Evolutionary conservation across 2,797 vertebrate genomes (phyloP).

Genomic region (Ctenosaura bakeri): DNA sequence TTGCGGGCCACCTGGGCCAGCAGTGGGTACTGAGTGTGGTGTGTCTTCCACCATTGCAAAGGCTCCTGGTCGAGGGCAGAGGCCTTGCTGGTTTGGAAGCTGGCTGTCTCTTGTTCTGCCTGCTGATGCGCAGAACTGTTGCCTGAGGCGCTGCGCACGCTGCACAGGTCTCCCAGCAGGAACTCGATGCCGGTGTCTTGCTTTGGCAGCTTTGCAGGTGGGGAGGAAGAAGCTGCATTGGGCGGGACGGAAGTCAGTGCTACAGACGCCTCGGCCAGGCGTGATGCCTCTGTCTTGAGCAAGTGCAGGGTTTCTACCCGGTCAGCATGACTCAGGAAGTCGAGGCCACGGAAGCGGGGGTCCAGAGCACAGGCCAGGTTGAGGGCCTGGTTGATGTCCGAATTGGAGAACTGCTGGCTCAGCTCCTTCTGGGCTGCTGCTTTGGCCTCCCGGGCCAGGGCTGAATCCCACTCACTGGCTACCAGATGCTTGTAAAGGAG

Average conservation of each 20-base stretch:
- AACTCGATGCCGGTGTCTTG: slow-evolving; percentile 82
- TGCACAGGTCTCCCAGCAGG: slow-evolving; percentile 82
- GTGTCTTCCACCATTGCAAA: slow-evolving; percentile 84
- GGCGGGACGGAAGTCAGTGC: slow-evolving; percentile 18
- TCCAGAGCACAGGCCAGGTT: slow-evolving; percentile 83
- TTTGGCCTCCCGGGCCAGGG: slow-evolving; percentile 69
- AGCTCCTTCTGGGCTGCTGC: slow-evolving; percentile 77
- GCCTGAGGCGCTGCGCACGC: slow-evolving; percentile 63
- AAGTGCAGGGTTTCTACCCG: slow-evolving; percentile 76
- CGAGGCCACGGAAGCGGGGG: slow-evolving; percentile 83
- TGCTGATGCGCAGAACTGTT: slow-evolving; percentile 78
- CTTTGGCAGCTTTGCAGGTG: slow-evolving; percentile 60
- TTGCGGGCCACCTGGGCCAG: slow-evolving; percentile 78
- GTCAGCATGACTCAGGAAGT: slow-evolving; percentile 82
- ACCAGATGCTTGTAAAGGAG: slow-evolving; percentile 82
- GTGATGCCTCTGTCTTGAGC: slow-evolving; percentile 80
- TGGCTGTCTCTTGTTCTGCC: slow-evolving; percentile 79
- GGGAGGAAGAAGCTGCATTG: slow-evolving; percentile 27
- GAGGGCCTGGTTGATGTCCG: slow-evolving; percentile 76
- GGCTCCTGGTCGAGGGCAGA: slow-evolving; percentile 80
- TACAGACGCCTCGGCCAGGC: slow-evolving; percentile 68
- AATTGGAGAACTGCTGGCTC: slow-evolving; percentile 74
- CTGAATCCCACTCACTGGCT: slow-evolving; percentile 71
- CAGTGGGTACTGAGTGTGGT: slow-evolving; percentile 79
- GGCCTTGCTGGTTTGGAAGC: slow-evolving; percentile 80